Evolutionary conservation across 2,113 vertebrate species (phyloP).

Genomic region (Lates calcarifer): DNA sequence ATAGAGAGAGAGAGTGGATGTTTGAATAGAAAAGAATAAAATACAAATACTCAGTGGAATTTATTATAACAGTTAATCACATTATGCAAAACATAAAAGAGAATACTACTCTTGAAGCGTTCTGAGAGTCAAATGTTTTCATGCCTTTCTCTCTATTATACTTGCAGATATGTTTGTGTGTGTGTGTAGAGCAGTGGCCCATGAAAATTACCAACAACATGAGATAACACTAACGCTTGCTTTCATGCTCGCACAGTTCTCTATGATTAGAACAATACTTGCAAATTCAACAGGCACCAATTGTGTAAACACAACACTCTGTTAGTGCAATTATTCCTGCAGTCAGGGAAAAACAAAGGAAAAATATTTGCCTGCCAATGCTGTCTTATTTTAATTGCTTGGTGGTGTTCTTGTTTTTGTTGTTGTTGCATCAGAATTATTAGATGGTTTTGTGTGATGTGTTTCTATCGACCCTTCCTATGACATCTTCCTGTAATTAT

Average conservation of each 20-base stretch:
- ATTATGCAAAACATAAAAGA: neutral
- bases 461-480: no score
- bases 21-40: no score
- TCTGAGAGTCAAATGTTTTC: neutral
- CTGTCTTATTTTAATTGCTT: neutral
- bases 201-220: constrained; percentile 6
- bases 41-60: no score
- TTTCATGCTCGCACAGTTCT: constrained; percentile 6
- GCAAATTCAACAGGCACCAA: neutral
- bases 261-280: constrained; percentile 1
- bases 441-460: neutral
- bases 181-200: constrained; percentile 1
- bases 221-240: constrained; percentile 11
- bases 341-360: no score
- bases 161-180: neutral
- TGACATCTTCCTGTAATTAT: no score
- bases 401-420: neutral
- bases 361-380: no score
- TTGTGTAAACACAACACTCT: no score
- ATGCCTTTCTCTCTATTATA: neutral
- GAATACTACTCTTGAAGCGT: neutral
- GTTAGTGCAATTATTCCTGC: no score
- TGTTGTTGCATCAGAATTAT: neutral
- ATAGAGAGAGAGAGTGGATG: no score
- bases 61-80: no score